Conservation (phyloP, 1,140 invertebrate genomes). For the Drosophila lacteicornis region DNA sequence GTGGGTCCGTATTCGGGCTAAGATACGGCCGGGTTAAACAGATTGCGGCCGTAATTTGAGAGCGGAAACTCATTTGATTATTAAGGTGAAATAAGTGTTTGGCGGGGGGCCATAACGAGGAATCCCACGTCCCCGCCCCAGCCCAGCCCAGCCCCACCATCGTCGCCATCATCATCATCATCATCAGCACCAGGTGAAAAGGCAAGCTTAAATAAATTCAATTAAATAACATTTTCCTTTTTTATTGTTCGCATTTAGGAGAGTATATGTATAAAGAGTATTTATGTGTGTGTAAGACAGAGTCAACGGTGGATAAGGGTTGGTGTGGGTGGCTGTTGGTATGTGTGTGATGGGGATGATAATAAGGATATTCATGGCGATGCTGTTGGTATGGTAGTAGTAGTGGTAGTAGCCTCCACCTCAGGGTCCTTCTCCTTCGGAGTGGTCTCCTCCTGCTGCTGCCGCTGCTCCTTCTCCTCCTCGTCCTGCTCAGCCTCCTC, state of each 20-base stretch:
- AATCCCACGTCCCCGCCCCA: not conserved
- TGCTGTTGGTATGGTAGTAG: constrained; percentile 57
- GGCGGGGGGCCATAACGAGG: constrained; percentile 2
- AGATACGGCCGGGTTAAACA: constrained; percentile 65
- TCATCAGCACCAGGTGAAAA: constrained; percentile 65
- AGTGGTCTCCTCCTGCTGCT: constrained; percentile 50
- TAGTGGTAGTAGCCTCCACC: constrained; percentile 49
- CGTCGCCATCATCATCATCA: not conserved
- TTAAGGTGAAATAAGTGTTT: constrained; percentile 80
- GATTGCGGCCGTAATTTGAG: constrained; percentile 82
- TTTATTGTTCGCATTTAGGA: constrained; percentile 77
- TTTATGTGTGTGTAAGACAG: constrained; percentile 47
- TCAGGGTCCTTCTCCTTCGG: constrained; percentile 39
- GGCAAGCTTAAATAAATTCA: constrained; percentile 81
- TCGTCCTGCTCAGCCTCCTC: constrained; percentile 12
- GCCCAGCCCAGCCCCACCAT: not conserved
- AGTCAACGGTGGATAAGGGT: constrained; percentile 22
- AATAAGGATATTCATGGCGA: constrained; percentile 61
- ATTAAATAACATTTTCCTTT: constrained; percentile 82
- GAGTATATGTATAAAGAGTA: constrained; percentile 61
- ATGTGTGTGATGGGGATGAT: constrained; percentile 44
- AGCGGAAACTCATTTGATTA: constrained; percentile 83
- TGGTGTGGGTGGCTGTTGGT: constrained; percentile 9
- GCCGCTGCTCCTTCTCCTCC: constrained; percentile 19
- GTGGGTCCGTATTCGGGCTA: constrained; percentile 32